Evolutionary conservation across 2,888 invertebrate species (phyloP), one percentile per base, ranked within the genome.

Genomic region (Andrena camellia): DNA sequence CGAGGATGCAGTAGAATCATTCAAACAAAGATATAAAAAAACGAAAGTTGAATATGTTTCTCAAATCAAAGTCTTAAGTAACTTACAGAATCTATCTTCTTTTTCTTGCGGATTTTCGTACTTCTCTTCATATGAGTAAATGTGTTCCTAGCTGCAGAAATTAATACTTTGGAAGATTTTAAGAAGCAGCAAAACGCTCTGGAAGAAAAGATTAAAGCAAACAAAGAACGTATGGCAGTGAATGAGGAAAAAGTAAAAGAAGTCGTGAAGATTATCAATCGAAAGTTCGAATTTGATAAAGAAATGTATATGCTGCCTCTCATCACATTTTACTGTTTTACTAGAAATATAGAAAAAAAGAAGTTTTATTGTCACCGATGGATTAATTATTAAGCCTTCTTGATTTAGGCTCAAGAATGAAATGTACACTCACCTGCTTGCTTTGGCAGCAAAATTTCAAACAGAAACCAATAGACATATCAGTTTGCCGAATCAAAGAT

Each of bases 101-200:
- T 20, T 57, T 62, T 13, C 10, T 42, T 57, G 33, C 7, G n/a
- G 66, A 2, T 31, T n/a, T 74, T 66, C 17, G 10, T 29, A 2
- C 31, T 42, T 31, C n/a, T n/a, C 26, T 4, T 70, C 17, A 13
- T 10, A 20, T 17, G 4, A 2, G 7, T 59, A n/a, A 57, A 42
- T n/a, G 4, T 48, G 64, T 64, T 6, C 42, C 17, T 71, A 94
- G 94, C 88, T 73, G 90, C 92, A 0, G 91, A 90, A 79, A 91
- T 92, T 50, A 92, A 92, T 80, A 81, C 78, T 42, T 78, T 94
- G 52, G 91, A 94, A 72, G 89, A 92, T 79, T 94, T 89, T 74
- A 93, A 92, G 76, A 81, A 73, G 1, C 73, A 63, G 0, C 87
- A 90, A 64, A 31, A 31, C 2, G 52, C n/a, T 17, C 81, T 93